These are phyloP conservation scores for Thalassoma bifasciatum DNA, from an alignment of 2,113 vertebrate genomes.

Conservation along the genomic window DNA sequence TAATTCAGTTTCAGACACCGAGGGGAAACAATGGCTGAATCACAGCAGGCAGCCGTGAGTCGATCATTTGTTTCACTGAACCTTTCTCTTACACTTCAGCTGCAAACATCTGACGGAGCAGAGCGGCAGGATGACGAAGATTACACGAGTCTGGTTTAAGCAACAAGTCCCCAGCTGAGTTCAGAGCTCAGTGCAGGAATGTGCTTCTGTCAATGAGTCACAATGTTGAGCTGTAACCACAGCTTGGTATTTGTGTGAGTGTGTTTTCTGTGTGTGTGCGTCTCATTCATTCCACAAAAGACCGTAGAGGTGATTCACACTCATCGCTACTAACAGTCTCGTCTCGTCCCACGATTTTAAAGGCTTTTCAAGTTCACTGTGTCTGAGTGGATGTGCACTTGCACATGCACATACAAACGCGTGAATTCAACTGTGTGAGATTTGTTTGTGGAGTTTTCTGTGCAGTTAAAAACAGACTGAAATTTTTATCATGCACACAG, in stretches of 20 bases:
- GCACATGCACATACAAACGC: too few species aligned
- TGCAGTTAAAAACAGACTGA: background rate
- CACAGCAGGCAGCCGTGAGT: background rate
- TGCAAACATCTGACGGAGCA: background rate
- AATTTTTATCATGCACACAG: conserved; percentile 22
- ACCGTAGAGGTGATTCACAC: conserved; percentile 50
- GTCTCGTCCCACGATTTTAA: conserved; percentile 33
- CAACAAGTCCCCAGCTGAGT: conserved; percentile 55
- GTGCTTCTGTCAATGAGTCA: conserved; percentile 71
- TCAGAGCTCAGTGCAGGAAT: conserved; percentile 49
- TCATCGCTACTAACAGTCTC: conserved; percentile 2
- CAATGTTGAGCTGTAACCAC: conserved; percentile 48
- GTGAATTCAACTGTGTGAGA: background rate
- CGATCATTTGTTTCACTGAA: background rate
- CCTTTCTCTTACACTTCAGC: background rate
- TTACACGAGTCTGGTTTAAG: conserved; percentile 37
- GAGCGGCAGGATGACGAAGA: conserved; percentile 25
- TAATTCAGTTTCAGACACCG: background rate
- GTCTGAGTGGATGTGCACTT: conserved; percentile 11
- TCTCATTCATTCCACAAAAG: conserved; percentile 50
- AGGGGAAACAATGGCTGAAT: background rate
- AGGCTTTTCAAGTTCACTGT: conserved; percentile 17
- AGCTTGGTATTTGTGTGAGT: conserved; percentile 39
- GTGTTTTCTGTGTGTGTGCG: background rate
- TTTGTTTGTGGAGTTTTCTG: background rate